A percentile compares a stretch with the other conserved stretches of the same genome.
phyloP scores from a whole-genome alignment of 1,140 invertebrate species.

The Luehdorfia chinensis region DNA sequence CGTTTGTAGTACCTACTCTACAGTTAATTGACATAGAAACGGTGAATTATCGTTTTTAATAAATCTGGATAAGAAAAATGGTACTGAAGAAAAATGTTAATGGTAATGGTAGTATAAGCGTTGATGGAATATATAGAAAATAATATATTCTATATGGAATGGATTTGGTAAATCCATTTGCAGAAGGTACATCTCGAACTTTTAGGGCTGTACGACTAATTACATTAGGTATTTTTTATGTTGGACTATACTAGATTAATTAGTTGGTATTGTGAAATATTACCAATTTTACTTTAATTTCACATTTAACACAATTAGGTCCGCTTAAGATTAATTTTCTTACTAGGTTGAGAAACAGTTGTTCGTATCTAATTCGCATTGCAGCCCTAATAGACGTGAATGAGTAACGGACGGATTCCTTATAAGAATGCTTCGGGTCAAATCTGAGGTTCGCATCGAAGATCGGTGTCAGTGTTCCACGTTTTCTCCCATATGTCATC shows the following conservation, averaged over 20 bases:
- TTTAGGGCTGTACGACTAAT: too few relatives aligned
- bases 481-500: slow-evolving; percentile 68
- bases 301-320: background rate
- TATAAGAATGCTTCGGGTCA: slow-evolving; percentile 61
- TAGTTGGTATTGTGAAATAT: too few relatives aligned
- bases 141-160: too few relatives aligned
- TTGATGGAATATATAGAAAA: too few relatives aligned
- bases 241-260: too few relatives aligned
- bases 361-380: slow-evolving; percentile 5
- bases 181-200: too few relatives aligned
- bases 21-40: slow-evolving; percentile 43
- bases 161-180: too few relatives aligned
- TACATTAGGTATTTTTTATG: too few relatives aligned
- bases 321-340: background rate
- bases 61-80: too few relatives aligned
- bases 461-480: slow-evolving; percentile 64
- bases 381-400: slow-evolving; percentile 42
- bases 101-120: too few relatives aligned
- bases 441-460: slow-evolving; percentile 54
- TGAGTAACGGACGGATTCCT: slow-evolving; percentile 57
- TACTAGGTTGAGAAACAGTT: background rate
- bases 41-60: slow-evolving; percentile 34
- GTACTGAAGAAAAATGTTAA: too few relatives aligned
- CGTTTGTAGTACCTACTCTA: slow-evolving; percentile 28
- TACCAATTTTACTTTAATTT: background rate